Percentiles rank a stretch among this genome's conserved stretches.
phyloP scores from a whole-genome alignment of 2,888 invertebrate species.

The Pammene aurita region DNA sequence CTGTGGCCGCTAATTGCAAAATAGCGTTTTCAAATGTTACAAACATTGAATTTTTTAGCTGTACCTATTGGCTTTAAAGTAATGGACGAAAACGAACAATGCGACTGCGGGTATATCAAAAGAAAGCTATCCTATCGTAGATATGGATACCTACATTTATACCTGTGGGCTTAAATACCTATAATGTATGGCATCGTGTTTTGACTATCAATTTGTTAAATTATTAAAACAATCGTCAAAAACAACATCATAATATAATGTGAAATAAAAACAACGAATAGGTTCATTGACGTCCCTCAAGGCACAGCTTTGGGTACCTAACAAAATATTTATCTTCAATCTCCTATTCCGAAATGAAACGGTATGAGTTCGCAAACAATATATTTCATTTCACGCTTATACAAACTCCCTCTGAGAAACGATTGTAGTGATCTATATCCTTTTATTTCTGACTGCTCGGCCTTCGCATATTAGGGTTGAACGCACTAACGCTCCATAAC shows the following conservation, averaged over 20 bases:
- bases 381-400: slow-evolving; percentile 14
- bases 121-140: too few relatives aligned
- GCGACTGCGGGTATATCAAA: too few relatives aligned
- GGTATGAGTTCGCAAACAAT: slow-evolving; percentile 9
- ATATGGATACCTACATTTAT: too few relatives aligned
- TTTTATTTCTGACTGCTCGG: slow-evolving; percentile 25
- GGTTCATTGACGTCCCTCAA: too few relatives aligned
- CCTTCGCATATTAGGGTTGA: slow-evolving; percentile 48
- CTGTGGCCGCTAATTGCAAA: slow-evolving; percentile 22
- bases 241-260: too few relatives aligned
- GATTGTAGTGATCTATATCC: slow-evolving; percentile 24
- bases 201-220: too few relatives aligned
- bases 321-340: background rate
- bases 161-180: too few relatives aligned
- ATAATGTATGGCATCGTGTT: too few relatives aligned
- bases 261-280: too few relatives aligned
- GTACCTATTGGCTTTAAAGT: background rate
- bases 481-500: slow-evolving; percentile 69
- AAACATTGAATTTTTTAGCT: background rate
- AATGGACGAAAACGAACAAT: too few relatives aligned
- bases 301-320: background rate
- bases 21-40: slow-evolving; percentile 4
- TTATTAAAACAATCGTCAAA: too few relatives aligned
- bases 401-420: slow-evolving; percentile 2
- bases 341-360: background rate